A percentile compares a stretch with the other conserved stretches of the same genome.
Evolutionary conservation across 2,888 invertebrate species (phyloP).

Genomic region (Drosophila trichaetosa): DNA sequence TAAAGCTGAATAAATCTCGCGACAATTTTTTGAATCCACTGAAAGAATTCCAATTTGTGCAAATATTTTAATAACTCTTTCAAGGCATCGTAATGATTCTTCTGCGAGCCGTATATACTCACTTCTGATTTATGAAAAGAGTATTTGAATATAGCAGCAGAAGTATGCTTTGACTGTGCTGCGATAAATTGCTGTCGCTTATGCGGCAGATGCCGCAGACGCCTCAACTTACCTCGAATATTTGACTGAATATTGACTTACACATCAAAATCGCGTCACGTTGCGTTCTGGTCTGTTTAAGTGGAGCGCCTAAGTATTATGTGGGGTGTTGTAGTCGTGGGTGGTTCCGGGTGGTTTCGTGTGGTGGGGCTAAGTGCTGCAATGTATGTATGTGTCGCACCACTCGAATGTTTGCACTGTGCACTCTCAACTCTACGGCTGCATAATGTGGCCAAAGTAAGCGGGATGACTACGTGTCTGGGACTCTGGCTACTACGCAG

Average conservation of each 20-base stretch:
- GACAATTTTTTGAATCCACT: not conserved
- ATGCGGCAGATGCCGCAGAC: not conserved
- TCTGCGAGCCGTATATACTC: not conserved
- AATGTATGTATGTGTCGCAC: conserved; percentile 78
- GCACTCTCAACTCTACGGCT: conserved; percentile 34
- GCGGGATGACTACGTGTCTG: conserved; percentile 43
- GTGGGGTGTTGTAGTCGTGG: not conserved
- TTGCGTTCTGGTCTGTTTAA: conserved; percentile 39
- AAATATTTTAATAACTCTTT: not conserved
- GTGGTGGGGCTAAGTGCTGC: conserved; percentile 62
- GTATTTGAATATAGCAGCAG: conserved; percentile 22
- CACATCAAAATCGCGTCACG: conserved; percentile 47
- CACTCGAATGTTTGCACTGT: conserved; percentile 70
- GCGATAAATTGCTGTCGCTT: conserved; percentile 18
- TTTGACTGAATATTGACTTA: conserved; percentile 35
- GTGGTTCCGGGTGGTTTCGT: not conserved
- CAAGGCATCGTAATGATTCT: not conserved
- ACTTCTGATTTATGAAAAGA: not conserved
- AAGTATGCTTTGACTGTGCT: not conserved
- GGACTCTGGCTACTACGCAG: conserved; percentile 35
- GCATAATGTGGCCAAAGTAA: conserved; percentile 34
- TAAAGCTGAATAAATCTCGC: not conserved
- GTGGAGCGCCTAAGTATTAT: conserved; percentile 31
- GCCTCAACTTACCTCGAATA: conserved; percentile 8
- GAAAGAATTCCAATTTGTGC: not conserved